Percentiles rank a stretch among this genome's conserved stretches.
Conservation (phyloP, 2,888 invertebrate species). For the Pterobdella sp. region DNA sequence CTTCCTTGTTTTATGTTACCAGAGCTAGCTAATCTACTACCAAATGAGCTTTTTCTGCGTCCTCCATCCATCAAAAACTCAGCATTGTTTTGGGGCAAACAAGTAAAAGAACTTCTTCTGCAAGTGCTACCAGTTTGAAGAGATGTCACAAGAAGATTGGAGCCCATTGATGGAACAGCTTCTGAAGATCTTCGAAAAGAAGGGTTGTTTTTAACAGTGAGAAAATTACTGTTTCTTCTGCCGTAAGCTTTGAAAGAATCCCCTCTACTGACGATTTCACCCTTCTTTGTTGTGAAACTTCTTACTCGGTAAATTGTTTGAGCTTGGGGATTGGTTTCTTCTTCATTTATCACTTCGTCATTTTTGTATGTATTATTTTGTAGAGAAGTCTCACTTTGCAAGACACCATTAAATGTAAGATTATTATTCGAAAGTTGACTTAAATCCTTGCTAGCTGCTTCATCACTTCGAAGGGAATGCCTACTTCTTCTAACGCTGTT, state of each 20-base stretch:
- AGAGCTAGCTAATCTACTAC: conserved; percentile 2
- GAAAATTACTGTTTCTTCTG: conserved; percentile 6
- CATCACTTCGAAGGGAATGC: neutral
- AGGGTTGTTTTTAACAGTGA: neutral
- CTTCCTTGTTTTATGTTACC: neutral
- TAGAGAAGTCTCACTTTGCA: neutral
- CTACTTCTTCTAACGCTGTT: neutral
- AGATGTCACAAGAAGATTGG: neutral
- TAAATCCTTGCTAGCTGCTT: too few species aligned
- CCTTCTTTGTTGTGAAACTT: conserved; percentile 79
- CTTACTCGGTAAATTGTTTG: conserved; percentile 64
- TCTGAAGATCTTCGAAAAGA: conserved; percentile 3
- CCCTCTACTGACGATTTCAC: conserved; percentile 85
- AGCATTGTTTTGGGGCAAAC: neutral
- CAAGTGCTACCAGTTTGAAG: neutral
- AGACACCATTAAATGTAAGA: neutral
- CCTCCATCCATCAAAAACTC: neutral
- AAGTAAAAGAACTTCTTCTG: conserved; percentile 22
- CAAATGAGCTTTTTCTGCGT: conserved; percentile 5
- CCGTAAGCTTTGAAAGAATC: conserved; percentile 67
- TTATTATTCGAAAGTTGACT: neutral
- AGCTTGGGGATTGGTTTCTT: neutral
- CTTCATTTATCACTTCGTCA: neutral
- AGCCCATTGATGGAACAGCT: neutral
- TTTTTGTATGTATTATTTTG: neutral